Conservation (phyloP, 2,113 vertebrate species). For the Pundamilia nyererei region DNA sequence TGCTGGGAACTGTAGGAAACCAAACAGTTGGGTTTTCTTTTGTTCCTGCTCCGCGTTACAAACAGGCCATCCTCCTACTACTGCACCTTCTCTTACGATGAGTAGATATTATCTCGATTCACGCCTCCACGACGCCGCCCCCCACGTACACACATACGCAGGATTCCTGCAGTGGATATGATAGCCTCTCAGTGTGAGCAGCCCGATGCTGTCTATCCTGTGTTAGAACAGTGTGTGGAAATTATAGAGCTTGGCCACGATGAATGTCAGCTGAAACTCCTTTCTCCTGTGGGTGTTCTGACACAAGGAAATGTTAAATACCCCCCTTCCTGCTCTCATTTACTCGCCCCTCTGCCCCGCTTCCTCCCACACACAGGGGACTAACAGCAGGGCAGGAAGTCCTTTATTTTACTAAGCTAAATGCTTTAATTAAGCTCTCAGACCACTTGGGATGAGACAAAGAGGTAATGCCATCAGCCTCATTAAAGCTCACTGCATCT, state of each 20-base stretch:
- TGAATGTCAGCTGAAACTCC: not conserved
- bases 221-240: constrained; percentile 38
- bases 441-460: constrained; percentile 54
- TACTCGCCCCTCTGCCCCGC: not conserved
- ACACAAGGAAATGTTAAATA: constrained; percentile 36
- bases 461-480: constrained; percentile 42
- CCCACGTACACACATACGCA: not conserved
- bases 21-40: not conserved
- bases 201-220: not conserved
- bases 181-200: constrained; percentile 33
- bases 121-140: not conserved
- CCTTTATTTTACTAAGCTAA: constrained; percentile 41
- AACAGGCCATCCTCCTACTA: not conserved
- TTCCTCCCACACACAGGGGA: constrained; percentile 16
- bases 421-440: constrained; percentile 60
- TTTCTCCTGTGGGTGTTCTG: constrained; percentile 19
- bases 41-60: not conserved
- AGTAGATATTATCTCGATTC: constrained; percentile 59
- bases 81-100: constrained; percentile 34
- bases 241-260: constrained; percentile 43
- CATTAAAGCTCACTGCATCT: constrained; percentile 46
- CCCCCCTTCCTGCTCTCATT: constrained; percentile 14
- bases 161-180: constrained; percentile 17
- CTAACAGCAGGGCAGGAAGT: constrained; percentile 47
- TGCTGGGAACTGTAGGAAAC: not conserved